These are phyloP conservation scores for Antitype chi DNA, from an alignment of 2,888 invertebrate genomes.

Conservation along the genomic window DNA sequence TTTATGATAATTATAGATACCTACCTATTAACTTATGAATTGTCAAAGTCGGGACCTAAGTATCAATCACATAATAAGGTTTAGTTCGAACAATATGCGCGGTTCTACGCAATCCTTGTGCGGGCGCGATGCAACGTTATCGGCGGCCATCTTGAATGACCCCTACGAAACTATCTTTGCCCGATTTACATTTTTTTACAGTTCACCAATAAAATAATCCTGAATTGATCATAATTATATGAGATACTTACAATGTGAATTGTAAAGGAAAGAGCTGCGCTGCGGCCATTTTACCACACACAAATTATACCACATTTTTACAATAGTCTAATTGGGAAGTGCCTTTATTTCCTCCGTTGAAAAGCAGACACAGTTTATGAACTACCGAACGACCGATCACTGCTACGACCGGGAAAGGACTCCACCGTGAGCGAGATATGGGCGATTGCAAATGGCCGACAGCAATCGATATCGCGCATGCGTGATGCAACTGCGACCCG, in stretches of 20 bases:
- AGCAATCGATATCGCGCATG: conserved; percentile 11
- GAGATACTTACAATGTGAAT: conserved; percentile 1
- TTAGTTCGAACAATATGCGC: background rate
- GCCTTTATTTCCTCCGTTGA: background rate
- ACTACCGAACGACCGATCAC: background rate
- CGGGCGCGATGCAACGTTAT: too few species aligned
- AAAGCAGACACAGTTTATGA: background rate
- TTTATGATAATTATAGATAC: background rate
- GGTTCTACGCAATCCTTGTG: too few species aligned
- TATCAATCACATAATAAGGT: too few species aligned
- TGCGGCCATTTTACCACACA: background rate
- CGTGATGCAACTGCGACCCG: conserved; percentile 4
- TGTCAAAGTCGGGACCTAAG: background rate
- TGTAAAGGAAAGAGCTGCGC: background rate
- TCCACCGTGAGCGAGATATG: background rate
- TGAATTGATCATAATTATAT: background rate
- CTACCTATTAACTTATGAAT: background rate
- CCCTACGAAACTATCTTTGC: background rate
- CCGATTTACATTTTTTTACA: too few species aligned
- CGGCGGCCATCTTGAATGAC: too few species aligned
- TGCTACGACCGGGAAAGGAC: background rate
- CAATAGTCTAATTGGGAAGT: background rate
- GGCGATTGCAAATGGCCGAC: background rate
- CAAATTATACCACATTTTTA: background rate
- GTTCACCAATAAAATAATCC: background rate